Conservation (phyloP, 2,888 invertebrate genomes). For the Tetanocera ferruginea region DNA sequence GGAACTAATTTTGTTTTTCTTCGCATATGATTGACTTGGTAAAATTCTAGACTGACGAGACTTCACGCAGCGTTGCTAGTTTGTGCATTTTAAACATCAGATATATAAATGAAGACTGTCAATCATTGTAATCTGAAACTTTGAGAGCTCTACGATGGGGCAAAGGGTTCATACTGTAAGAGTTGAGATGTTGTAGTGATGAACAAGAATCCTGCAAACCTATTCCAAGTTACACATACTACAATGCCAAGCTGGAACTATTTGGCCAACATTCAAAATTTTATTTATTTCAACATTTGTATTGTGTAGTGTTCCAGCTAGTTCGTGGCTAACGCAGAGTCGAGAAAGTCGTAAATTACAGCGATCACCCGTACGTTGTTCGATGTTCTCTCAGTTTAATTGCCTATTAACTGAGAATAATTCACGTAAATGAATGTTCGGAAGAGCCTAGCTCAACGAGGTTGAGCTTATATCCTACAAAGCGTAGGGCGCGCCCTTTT, state of each 20-base stretch:
- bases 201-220: too few relatives aligned
- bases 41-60: not conserved
- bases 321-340: not conserved
- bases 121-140: not conserved
- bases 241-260: not conserved
- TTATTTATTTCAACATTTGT: not conserved
- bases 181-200: too few relatives aligned
- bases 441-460: not conserved
- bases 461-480: not conserved
- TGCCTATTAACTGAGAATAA: slow-evolving; percentile 23
- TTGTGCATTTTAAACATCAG: not conserved
- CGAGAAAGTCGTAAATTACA: not conserved
- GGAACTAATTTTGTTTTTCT: too few relatives aligned
- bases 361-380: not conserved
- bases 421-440: slow-evolving; percentile 11
- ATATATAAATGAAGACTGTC: slow-evolving; percentile 30
- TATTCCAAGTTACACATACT: too few relatives aligned
- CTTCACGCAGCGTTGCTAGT: slow-evolving; percentile 5
- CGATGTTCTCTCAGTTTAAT: not conserved
- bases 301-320: not conserved
- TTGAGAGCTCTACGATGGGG: not conserved
- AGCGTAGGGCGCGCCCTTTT: not conserved
- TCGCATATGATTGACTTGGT: too few relatives aligned
- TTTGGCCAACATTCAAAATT: not conserved
- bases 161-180: too few relatives aligned